Evolutionary conservation across 2,113 vertebrate species (phyloP), one percentile per base, ranked within the genome.

Genomic region (Colius striatus): DNA sequence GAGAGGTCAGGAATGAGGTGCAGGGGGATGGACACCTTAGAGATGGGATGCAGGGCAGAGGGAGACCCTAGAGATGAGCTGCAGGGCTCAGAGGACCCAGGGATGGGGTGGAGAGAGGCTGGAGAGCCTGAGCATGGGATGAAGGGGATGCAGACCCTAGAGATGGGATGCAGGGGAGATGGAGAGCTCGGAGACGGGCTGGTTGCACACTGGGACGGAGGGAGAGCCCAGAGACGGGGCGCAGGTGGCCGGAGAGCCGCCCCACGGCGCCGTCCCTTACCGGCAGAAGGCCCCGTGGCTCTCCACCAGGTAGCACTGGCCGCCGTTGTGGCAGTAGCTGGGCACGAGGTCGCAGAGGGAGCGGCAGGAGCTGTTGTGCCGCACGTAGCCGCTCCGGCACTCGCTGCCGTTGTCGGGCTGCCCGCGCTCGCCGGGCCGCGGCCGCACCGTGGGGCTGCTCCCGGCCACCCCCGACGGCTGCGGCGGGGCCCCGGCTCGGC

Each of bases 321-420:
- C 99, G 13, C 99, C 99, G 18, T 99, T 99, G 97, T 99, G 98
- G 97, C 99, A 99, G 97, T 99, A 99, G 97, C 98, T 99, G 48
- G 99, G 99, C 90, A 98, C 97, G 76, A 97, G 96, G 89, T 99
- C 99, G 8, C 99, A 99, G 81, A 98, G 95, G 0, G 99, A 99
- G 93, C 98, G 98, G 97, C 99, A 99, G 92, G 98, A 99, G 77
- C 98, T 98, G 23, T 99, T 99, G 82, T 98, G 96, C 63, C 97
- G 93, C 87, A 98, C 97, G 48, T 98, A 99, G 4, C 99, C 99
- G 10, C 93, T 96, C 3, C 98, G 98, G 95, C 99, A 99, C 41
- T 98, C 98, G 0, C 97, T 98, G 78, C 98, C 92, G 23, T 98
- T 98, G 26, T 95, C 97, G 6, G 11, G 34, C 55, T n/a, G 89